Evolutionary conservation across 2,797 vertebrate species (phyloP).

Genomic region (Carduelis carduelis): DNA sequence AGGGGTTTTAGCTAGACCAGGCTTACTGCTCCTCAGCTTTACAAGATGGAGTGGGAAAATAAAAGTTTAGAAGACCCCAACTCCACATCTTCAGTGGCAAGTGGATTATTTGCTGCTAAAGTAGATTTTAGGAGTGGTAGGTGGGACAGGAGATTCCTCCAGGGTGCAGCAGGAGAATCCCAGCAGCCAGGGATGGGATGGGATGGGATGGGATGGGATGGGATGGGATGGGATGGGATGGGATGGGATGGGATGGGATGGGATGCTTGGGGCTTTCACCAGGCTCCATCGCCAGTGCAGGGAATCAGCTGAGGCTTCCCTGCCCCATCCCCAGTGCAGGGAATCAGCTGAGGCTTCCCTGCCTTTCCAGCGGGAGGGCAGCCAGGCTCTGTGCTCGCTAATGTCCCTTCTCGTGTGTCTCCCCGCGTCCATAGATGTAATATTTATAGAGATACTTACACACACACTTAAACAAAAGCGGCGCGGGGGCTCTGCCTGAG

Average conservation of each 20-base stretch:
- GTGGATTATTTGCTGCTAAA: not conserved
- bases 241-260: no score
- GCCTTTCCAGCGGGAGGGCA: not conserved
- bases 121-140: not conserved
- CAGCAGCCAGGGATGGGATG: not conserved
- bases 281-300: rapidly evolving
- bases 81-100: not conserved
- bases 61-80: not conserved
- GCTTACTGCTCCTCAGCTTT: not conserved
- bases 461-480: not conserved
- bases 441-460: not conserved
- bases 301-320: rapidly evolving
- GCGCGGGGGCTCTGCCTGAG: not conserved
- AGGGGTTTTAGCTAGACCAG: not conserved
- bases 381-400: not conserved
- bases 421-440: not conserved
- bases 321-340: rapidly evolving
- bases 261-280: not conserved
- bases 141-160: not conserved
- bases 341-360: rapidly evolving
- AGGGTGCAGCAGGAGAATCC: not conserved
- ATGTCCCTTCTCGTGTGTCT: not conserved
- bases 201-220: not conserved
- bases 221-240: not conserved
- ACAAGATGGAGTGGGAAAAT: rapidly evolving